Evolutionary conservation across 1,140 invertebrate species (phyloP).

Genomic region (Cydia splendana): DNA sequence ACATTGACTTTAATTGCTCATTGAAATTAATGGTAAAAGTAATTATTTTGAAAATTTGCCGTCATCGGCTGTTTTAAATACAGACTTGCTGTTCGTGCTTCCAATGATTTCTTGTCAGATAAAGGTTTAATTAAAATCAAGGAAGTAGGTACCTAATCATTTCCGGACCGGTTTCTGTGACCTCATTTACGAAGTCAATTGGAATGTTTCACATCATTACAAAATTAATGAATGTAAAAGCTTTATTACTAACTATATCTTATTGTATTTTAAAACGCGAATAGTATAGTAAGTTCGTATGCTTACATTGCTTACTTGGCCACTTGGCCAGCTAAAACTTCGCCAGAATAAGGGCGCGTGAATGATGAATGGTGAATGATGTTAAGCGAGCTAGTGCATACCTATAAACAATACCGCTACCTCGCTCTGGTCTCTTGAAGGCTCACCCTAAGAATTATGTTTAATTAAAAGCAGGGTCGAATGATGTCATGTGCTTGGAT

Average conservation of each 20-base stretch:
- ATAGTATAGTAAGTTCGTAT: not conserved
- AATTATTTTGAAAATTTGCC: conserved; percentile 12
- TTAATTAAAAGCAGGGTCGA: not conserved
- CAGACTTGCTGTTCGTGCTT: not conserved
- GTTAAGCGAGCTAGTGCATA: too few relatives aligned
- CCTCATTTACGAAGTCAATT: not conserved
- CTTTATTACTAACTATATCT: not conserved
- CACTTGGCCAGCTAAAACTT: too few relatives aligned
- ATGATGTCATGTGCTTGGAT: not conserved
- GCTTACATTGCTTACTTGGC: too few relatives aligned
- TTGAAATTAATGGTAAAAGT: conserved; percentile 40
- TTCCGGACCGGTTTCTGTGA: not conserved
- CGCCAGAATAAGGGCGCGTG: too few relatives aligned
- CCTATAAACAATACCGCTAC: not conserved
- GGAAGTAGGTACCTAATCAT: not conserved
- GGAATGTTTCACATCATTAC: not conserved
- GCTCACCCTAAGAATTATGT: not conserved
- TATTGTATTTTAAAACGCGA: not conserved
- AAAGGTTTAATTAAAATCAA: not conserved
- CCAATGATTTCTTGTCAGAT: not conserved
- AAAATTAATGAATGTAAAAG: not conserved
- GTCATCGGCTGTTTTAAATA: conserved; percentile 17
- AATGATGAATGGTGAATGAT: too few relatives aligned
- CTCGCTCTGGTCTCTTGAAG: not conserved
- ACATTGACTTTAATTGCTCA: conserved; percentile 44